Evolutionary conservation across 2,113 vertebrate species (phyloP).

Genomic region (Carlito syrichta): DNA sequence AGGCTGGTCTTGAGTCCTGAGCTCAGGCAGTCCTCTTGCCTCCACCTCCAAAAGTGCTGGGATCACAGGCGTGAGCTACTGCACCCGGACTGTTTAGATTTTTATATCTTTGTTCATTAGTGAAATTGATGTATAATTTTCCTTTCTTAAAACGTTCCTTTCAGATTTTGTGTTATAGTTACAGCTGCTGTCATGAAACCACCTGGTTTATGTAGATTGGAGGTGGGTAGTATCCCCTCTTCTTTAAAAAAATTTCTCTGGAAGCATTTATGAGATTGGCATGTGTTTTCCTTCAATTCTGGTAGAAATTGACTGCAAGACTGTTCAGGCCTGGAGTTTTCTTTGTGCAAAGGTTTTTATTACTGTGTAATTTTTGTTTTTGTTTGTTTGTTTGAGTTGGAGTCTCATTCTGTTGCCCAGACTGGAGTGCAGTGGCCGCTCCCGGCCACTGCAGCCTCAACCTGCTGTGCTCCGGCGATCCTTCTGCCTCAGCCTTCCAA

Average conservation of each 20-base stretch:
- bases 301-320: neutral
- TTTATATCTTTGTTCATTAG: neutral
- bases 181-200: neutral
- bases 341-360: neutral
- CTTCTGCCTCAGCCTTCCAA: no score
- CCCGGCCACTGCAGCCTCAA: no score
- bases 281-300: neutral
- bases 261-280: neutral
- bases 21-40: no score
- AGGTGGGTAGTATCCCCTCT: neutral
- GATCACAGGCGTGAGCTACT: no score
- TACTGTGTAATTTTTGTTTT: no score
- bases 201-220: neutral
- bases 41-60: no score
- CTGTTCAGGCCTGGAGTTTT: neutral
- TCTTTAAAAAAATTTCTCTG: neutral
- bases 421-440: no score
- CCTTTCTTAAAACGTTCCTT: neutral
- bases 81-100: no score
- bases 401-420: no score
- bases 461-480: no score
- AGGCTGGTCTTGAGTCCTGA: no score
- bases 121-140: neutral
- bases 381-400: no score
- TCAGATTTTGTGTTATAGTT: neutral